phyloP scores from a whole-genome alignment of 2,797 vertebrate genomes.

The Valencia hispanica region DNA sequence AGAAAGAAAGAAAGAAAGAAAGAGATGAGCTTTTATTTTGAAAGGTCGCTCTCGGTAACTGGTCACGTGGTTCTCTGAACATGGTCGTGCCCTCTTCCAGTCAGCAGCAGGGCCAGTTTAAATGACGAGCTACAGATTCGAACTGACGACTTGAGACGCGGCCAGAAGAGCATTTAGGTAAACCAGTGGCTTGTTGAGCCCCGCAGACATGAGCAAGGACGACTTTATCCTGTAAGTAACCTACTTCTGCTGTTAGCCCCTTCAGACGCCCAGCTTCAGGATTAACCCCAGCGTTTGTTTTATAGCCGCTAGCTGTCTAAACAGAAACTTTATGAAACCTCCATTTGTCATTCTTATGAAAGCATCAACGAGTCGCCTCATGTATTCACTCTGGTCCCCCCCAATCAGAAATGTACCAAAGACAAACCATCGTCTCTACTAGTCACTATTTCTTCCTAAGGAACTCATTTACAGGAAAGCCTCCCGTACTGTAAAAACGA shows the following conservation, averaged over 20 bases:
- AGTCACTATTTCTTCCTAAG: too few relatives aligned
- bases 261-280: accelerated
- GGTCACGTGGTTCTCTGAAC: slow-evolving; percentile 70
- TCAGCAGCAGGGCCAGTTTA: not conserved
- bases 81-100: slow-evolving; percentile 67
- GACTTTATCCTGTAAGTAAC: slow-evolving; percentile 75
- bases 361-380: not conserved
- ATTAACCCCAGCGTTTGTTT: not conserved
- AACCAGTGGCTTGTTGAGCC: not conserved
- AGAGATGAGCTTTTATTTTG: slow-evolving; percentile 42
- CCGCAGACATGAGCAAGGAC: slow-evolving; percentile 74
- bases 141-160: slow-evolving; percentile 4
- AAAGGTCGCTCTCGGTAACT: slow-evolving; percentile 20
- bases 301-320: not conserved
- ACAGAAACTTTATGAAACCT: slow-evolving; percentile 13
- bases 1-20: not conserved
- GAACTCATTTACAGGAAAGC: not conserved
- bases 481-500: too few relatives aligned
- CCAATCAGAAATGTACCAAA: not conserved
- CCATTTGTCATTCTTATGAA: slow-evolving; percentile 32
- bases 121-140: slow-evolving; percentile 37
- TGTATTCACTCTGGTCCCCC: too few relatives aligned
- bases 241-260: not conserved
- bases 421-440: too few relatives aligned
- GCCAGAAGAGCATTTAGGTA: slow-evolving; percentile 11